Base-by-base conservation (phyloP, 92 coral and sea anemone species). In the Isaurus tuberculatus region DNA sequence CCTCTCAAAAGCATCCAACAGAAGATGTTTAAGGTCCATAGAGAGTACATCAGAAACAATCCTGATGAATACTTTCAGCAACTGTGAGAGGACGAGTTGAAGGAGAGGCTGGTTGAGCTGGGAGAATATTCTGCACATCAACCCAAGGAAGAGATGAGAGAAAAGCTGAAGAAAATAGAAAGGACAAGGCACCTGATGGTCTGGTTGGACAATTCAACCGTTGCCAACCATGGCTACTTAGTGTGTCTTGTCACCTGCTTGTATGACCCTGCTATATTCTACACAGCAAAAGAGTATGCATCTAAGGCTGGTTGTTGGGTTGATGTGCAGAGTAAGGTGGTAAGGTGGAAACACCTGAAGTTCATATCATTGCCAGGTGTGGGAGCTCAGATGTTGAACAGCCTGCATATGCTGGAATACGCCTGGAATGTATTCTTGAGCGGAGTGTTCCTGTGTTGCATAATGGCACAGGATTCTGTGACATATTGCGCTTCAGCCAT, bases 331-430 rank as follows among this genome's bases (percentile, higher is more conserved):
- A 70, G n/a, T n/a, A n/a, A n/a, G n/a, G n/a, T n/a, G n/a, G 44
- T 28, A 42, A 60, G 22, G 58, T 89, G 27, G 89, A 89, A 42
- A 79, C 63, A 33, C 86, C 89, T 67, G 70, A 88, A 25, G 48
- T 89, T 13, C 83, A 88, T 11, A 73, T 88, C 31, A 83, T 88
- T 84, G 79, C 88, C 31, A 28, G 88, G 14, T 83, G 91, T 81
- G 74, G 89, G 20, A 79, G 89, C 53, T 71, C 86, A 31, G 92
- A 89, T 11, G 26, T 28, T 13, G 89, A 89, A 64, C 92, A 67
- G 23, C 70, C 85, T 10, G 16, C 83, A 9, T 89, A 89, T 85
- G 67, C 55, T 2, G 84, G 67, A 48, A 88, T 88, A 74, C 49
- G 46, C 46, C 11, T 40, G 46, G 5, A 40, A 40, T 40, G 46